Evolutionary conservation across 2,888 invertebrate species (phyloP).

Genomic region (Odontothrips loti): DNA sequence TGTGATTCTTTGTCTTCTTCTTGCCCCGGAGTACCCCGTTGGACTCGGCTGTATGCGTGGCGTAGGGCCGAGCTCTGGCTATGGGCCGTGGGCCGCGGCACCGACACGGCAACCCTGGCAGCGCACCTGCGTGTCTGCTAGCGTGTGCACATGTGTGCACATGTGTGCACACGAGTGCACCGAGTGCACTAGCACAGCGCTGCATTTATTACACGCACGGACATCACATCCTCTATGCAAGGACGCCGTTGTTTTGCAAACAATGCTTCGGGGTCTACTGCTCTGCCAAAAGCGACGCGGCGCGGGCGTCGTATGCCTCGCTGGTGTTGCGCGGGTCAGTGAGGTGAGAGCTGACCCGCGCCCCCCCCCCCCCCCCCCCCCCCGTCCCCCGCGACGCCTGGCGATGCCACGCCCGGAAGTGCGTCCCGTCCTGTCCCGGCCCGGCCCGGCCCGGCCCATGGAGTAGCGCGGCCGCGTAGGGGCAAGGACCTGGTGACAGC

Average conservation of each 20-base stretch:
- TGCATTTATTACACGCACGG: no score
- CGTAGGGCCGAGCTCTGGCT: no score
- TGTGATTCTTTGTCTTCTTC: no score
- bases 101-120: no score
- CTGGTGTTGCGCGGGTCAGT: slow-evolving; percentile 15
- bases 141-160: no score
- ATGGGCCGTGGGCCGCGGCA: no score
- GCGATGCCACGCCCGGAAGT: slow-evolving; percentile 29
- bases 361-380: neutral
- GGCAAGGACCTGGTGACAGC: slow-evolving; percentile 23
- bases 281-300: neutral
- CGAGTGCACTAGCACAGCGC: no score
- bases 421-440: neutral
- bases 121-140: no score
- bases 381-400: slow-evolving; percentile 8
- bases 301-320: no score
- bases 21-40: no score
- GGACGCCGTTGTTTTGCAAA: slow-evolving; percentile 14
- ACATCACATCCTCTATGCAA: neutral
- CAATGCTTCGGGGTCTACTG: neutral
- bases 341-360: slow-evolving; percentile 11
- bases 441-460: neutral
- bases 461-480: neutral
- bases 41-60: no score
- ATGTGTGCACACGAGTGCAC: no score